These are phyloP conservation scores for Atherix ibis DNA, from an alignment of 2,888 invertebrate genomes.

Conservation along the genomic window DNA sequence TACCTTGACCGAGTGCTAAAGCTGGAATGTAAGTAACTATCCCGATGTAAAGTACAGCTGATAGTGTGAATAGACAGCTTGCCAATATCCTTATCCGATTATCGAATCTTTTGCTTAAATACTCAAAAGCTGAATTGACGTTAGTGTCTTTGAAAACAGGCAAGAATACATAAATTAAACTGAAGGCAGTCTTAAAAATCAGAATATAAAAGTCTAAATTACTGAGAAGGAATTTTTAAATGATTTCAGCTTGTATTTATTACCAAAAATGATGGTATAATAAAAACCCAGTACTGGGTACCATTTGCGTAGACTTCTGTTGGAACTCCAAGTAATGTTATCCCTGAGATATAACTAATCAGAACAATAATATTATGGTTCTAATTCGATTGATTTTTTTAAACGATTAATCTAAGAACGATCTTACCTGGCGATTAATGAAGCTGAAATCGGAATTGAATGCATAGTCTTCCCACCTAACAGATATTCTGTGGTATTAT, in stretches of 20 bases:
- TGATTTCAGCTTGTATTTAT: conserved; percentile 24
- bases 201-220: neutral
- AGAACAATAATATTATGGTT: too few species aligned
- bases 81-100: conserved; percentile 41
- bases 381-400: too few species aligned
- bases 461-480: conserved; percentile 59
- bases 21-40: conserved; percentile 55
- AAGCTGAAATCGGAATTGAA: conserved; percentile 56
- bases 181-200: conserved; percentile 4
- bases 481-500: conserved; percentile 50
- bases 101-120: conserved; percentile 47
- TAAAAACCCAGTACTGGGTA: conserved; percentile 46
- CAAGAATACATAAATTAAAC: conserved; percentile 30
- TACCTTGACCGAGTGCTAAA: conserved; percentile 51
- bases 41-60: conserved; percentile 42
- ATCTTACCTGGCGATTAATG: conserved; percentile 53
- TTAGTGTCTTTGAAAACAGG: conserved; percentile 55
- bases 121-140: conserved; percentile 52
- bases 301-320: conserved; percentile 59
- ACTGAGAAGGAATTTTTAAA: neutral
- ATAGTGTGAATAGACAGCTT: conserved; percentile 42
- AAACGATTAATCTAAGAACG: too few species aligned
- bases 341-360: conserved; percentile 56
- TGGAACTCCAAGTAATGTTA: conserved; percentile 56
- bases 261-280: conserved; percentile 31